Evolutionary conservation across 2,113 vertebrate genomes (phyloP).

Genomic region (Daubentonia madagascariensis): DNA sequence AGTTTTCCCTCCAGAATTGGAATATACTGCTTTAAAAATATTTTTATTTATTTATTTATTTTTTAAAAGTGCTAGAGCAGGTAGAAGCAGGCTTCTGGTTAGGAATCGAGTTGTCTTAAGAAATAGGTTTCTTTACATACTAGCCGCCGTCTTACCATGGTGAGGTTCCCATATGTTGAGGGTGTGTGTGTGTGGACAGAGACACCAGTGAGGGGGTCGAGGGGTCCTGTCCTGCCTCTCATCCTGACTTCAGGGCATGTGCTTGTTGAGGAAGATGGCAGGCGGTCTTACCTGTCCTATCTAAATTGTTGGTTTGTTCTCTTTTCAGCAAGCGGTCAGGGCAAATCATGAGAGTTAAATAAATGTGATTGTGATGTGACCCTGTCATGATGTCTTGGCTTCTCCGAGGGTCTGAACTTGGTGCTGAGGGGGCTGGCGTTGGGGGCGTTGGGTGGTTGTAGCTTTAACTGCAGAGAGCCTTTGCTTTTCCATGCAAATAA

Average conservation of each 20-base stretch:
- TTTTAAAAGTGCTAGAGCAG: neutral
- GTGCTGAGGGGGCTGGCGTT: rapidly evolving
- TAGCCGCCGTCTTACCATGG: neutral
- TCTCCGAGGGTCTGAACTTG: neutral
- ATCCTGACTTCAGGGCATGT: neutral
- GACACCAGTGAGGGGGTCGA: rapidly evolving
- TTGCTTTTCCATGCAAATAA: rapidly evolving
- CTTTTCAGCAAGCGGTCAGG: neutral
- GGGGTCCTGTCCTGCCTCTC: neutral
- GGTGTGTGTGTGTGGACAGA: neutral
- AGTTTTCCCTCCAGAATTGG: neutral
- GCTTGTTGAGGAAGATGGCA: neutral
- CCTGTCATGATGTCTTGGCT: neutral
- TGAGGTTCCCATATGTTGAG: neutral
- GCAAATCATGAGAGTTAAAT: too few relatives aligned
- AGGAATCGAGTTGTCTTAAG: neutral
- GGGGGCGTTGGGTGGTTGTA: neutral
- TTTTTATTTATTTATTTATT: neutral
- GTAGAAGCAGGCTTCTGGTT: neutral
- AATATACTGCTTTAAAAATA: neutral
- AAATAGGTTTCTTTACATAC: neutral
- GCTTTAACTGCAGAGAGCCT: neutral
- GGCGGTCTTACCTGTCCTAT: neutral
- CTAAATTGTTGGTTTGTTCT: neutral
- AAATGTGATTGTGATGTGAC: neutral